Evolutionary conservation across 2,888 invertebrate species (phyloP).

Genomic region (Trichacis sp.): DNA sequence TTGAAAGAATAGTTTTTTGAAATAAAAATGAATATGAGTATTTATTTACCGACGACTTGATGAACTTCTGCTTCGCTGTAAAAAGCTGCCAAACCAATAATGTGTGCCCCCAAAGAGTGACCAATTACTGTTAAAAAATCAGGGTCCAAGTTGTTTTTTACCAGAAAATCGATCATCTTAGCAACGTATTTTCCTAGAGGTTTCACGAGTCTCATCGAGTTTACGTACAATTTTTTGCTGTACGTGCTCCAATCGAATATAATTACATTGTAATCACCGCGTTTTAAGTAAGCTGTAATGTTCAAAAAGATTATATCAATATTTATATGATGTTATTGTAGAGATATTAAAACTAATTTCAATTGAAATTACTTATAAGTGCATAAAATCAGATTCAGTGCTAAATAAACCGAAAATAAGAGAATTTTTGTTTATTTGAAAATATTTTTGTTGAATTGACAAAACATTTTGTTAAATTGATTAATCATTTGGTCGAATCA

Average conservation of each 20-base stretch:
- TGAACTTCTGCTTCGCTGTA: constrained; percentile 39
- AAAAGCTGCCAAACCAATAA: constrained; percentile 54
- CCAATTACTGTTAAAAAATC: constrained; percentile 51
- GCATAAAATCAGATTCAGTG: no score
- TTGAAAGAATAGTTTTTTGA: no score
- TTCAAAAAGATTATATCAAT: not conserved
- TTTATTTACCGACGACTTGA: constrained; percentile 49
- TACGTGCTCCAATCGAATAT: constrained; percentile 59
- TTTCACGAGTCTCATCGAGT: constrained; percentile 46
- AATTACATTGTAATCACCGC: constrained; percentile 57
- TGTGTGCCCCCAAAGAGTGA: constrained; percentile 61
- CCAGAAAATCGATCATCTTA: constrained; percentile 56
- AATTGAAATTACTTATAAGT: no score
- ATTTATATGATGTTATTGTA: not conserved
- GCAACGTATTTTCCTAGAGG: constrained; percentile 48
- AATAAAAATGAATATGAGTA: no score
- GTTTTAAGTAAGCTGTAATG: constrained; percentile 50
- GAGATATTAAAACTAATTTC: no score
- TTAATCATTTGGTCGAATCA: no score
- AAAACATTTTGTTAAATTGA: no score
- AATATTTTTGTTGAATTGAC: no score
- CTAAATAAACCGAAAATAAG: no score
- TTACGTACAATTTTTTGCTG: constrained; percentile 42
- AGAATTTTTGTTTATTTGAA: no score
- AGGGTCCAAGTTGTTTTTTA: constrained; percentile 45